phyloP scores from a whole-genome alignment of 64 coral and sea anemone species.

The Hydrozoanthus tunicans region DNA sequence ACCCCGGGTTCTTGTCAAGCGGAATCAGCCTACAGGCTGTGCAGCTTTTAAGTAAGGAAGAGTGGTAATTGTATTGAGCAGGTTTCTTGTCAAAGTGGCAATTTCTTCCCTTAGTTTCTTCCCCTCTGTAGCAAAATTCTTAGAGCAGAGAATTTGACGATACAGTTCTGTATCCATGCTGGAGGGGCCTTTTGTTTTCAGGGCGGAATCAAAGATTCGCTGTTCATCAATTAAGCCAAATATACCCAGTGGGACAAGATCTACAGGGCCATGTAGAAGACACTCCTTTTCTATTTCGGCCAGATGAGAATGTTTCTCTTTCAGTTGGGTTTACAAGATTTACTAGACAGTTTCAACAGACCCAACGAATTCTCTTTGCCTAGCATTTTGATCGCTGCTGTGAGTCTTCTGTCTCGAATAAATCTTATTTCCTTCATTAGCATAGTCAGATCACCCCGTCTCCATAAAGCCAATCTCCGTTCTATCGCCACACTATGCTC shows the following conservation, averaged over 20 bases:
- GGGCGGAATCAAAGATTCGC: constrained; percentile 35
- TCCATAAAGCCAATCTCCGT: constrained; percentile 70
- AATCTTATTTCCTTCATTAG: constrained; percentile 86
- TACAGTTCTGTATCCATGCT: constrained; percentile 35
- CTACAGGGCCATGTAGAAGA: constrained; percentile 50
- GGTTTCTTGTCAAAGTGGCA: constrained; percentile 66
- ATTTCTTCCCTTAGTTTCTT: constrained; percentile 70
- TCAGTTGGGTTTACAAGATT: constrained; percentile 33
- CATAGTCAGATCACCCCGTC: constrained; percentile 55
- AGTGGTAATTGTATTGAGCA: constrained; percentile 60
- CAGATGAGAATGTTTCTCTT: constrained; percentile 40
- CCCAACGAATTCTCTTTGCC: constrained; percentile 45
- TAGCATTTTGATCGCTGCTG: constrained; percentile 63
- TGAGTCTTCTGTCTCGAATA: constrained; percentile 79
- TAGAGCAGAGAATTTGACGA: constrained; percentile 53
- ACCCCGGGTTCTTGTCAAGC: constrained; percentile 34
- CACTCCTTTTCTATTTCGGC: constrained; percentile 55
- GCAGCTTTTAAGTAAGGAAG: constrained; percentile 63
- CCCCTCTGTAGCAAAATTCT: constrained; percentile 51
- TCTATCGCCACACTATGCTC: constrained; percentile 60
- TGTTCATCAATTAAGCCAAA: constrained; percentile 55
- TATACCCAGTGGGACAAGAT: constrained; percentile 43
- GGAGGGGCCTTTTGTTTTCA: constrained; percentile 58
- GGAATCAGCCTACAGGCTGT: constrained; percentile 40
- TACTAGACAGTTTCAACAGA: constrained; percentile 24